phyloP scores from a whole-genome alignment of 2,888 invertebrate species.

The Charanyca ferruginea region DNA sequence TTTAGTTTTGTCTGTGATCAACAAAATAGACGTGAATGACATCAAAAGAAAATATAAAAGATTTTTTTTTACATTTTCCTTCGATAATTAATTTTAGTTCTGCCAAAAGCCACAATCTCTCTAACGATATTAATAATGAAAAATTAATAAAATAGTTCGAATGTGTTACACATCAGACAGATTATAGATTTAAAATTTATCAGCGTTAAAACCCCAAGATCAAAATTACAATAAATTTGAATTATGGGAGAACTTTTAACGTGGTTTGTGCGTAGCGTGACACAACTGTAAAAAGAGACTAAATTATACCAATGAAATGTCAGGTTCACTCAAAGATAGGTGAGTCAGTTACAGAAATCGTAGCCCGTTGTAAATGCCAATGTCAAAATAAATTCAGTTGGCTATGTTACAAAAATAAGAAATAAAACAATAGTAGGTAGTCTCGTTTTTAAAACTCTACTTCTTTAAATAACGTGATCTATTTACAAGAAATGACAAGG shows the following conservation, averaged over 20 bases:
- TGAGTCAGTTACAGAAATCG: conserved; percentile 47
- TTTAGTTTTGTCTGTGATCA: too few species aligned
- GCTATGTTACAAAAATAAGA: conserved; percentile 53
- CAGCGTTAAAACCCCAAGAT: neutral
- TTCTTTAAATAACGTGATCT: conserved; percentile 22
- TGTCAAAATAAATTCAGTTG: conserved; percentile 52
- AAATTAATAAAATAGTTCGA: too few species aligned
- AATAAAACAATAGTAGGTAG: conserved; percentile 30
- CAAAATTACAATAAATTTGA: neutral
- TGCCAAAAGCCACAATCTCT: too few species aligned
- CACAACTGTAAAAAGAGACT: neutral
- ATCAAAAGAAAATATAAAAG: too few species aligned
- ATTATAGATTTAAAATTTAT: too few species aligned
- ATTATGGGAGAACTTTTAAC: neutral
- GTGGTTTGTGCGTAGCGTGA: neutral
- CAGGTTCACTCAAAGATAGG: conserved; percentile 6
- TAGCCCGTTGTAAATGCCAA: conserved; percentile 47
- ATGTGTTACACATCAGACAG: too few species aligned
- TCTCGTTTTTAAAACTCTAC: conserved; percentile 15
- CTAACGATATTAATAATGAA: too few species aligned
- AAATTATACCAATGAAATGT: neutral
- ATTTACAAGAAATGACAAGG: conserved; percentile 20
- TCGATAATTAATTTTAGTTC: too few species aligned
- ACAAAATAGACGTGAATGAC: too few species aligned
- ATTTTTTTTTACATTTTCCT: too few species aligned